Base-by-base conservation (phyloP, 2,888 invertebrate genomes). In the Drosophila gaucha region DNA sequence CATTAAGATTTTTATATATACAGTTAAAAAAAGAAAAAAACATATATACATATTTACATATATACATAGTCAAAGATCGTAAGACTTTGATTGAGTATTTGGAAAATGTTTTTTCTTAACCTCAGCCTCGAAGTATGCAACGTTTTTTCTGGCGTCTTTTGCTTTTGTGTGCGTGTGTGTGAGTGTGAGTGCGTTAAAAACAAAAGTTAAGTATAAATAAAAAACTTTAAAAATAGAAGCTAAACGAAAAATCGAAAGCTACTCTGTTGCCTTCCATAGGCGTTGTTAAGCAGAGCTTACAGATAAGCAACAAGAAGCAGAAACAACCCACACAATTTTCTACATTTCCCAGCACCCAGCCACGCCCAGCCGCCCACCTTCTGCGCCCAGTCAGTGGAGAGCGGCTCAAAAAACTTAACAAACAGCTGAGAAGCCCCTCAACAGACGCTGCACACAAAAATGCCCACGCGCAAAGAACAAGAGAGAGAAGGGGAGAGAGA, bases 251-350 rank as follows among this genome's bases (percentile, higher is more conserved):
- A 64, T 57, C 33, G 68, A 56, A 68, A 62, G 47, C 62, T 58
- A 72, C 41, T 68, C 74, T 74, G 57, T 62, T 72, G 66, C 56
- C 49, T 43, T 56, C 44, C 41, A 49, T 69, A 16, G 70, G 63
- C 69, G 68, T 59, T 55, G 72, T 59, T 67, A 57, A 67, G 62
- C 68, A 74, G 43, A 55, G 74, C 54, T 72, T 62, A 55, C 14
- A 62, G 67, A 74, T 74, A 67, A 67, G 39, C 31, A n/a, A 31
- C 4, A 28, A 20, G 3, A 24, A n/a, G 20, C 5, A 20, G n/a
- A n/a, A 9, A 5, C 26, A 28, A 10, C 36, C 30, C 35, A 26
- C 30, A 20, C 26, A 18, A 10, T 44, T 44, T 31, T 31, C 1
- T 10, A 12, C 31, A 12, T 10, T 31, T 31, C n/a, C n/a, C n/a